Evolutionary conservation across 1,140 invertebrate species (phyloP), one percentile per base, ranked within the genome.

Genomic region (Megathymus violae): DNA sequence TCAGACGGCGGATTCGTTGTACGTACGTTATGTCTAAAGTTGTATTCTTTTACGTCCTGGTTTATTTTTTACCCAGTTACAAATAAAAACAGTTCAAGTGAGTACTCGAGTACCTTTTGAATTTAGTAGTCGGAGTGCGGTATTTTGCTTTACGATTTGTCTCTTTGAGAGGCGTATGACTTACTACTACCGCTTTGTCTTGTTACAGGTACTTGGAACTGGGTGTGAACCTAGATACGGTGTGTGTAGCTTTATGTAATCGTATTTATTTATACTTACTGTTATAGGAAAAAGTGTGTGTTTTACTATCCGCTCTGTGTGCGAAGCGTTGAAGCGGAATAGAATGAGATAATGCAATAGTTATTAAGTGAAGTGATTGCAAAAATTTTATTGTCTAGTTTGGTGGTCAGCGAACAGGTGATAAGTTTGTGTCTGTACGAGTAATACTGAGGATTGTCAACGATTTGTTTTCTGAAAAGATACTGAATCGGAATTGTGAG

Each of bases 131-230:
- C 13, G 31, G 46, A 48, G 59, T 56, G 7, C 56, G 36, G 19
- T 64, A 58, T 66, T 41, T 3, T 25, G 38, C 38, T 48, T 17
- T 58, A 70, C 48, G 11, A 14, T 74, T 71, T 31, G 25, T 63
- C 60, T 64, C 10, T 65, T 72, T 36, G 52, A 64, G 64, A 71
- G 74, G 68, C 65, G 58, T 77, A 69, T 74, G 76, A 77, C 76
- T 82, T 78, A 87, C 75, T 74, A 82, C 66, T 76, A 82, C 66
- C 64, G 82, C 85, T 90, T 88, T 88, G 85, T 88, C 85, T 90
- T 88, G 88, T 89, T 90, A 85, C 88, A 90, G 88, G 88, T 90
- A 88, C 79, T 85, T 82, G 78, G 77, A 82, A 82, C 80, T 86
- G 86, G 86, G 86, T 90, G 85, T 90, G 88, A 90, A 82, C 85